Conservation (phyloP, 1,140 invertebrate species). For the Hycleus cichorii region DNA sequence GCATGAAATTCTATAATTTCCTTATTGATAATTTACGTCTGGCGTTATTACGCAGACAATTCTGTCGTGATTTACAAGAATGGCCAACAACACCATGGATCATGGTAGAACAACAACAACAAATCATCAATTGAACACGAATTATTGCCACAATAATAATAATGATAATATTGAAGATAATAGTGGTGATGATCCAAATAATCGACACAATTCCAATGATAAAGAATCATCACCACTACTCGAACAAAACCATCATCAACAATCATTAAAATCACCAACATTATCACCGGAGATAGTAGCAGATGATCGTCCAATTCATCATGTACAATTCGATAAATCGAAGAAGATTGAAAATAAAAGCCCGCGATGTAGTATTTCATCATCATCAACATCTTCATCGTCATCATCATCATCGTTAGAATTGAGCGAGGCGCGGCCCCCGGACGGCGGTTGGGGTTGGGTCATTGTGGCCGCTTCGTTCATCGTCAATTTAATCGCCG, state of each 20-base stretch:
- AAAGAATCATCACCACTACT: not conserved
- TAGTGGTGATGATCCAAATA: not conserved
- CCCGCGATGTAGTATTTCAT: constrained; percentile 2
- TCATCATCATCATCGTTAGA: constrained; percentile 55
- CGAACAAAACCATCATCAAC: too few species aligned
- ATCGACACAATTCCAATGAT: not conserved
- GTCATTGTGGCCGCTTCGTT: constrained; percentile 79
- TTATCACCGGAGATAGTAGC: too few species aligned
- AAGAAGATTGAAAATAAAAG: constrained; percentile 13
- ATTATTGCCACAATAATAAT: not conserved
- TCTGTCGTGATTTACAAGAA: constrained; percentile 36
- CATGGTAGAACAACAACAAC: not conserved
- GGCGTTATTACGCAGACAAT: constrained; percentile 34
- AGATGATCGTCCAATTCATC: constrained; percentile 45
- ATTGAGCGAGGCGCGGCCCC: constrained; percentile 57
- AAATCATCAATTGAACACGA: constrained; percentile 11
- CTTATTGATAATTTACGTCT: constrained; percentile 14
- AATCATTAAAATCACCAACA: too few species aligned
- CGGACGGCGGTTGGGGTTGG: constrained; percentile 74
- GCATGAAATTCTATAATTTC: constrained; percentile 28
- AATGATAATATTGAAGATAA: not conserved
- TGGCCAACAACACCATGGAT: constrained; percentile 35
- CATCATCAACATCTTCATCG: constrained; percentile 40
- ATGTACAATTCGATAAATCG: constrained; percentile 53
- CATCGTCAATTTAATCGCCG: constrained; percentile 84